Evolutionary conservation across 2,797 vertebrate genomes (phyloP).

Genomic region (Chrysocyon brachyurus): DNA sequence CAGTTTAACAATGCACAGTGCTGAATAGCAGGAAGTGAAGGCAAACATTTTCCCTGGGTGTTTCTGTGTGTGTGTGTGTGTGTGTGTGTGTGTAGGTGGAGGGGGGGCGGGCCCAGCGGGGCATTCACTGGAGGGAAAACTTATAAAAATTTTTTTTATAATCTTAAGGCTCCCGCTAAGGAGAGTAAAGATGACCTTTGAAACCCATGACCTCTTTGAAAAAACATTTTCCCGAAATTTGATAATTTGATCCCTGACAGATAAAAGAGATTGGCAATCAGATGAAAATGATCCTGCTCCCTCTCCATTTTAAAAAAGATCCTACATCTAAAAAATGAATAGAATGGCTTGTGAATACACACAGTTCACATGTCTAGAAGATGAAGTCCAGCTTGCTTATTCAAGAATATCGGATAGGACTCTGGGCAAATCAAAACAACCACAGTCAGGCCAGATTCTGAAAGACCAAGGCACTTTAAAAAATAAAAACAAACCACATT

Average conservation of each 20-base stretch:
- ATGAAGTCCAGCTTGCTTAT: constrained; percentile 87
- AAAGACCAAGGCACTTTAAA: constrained; percentile 62
- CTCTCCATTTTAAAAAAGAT: constrained; percentile 63
- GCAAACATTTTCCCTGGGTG: constrained; percentile 76
- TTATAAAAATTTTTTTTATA: constrained; percentile 81
- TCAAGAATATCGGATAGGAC: constrained; percentile 88
- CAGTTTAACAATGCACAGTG: constrained; percentile 86
- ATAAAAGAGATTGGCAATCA: constrained; percentile 88
- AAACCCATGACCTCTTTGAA: constrained; percentile 87
- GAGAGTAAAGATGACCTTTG: constrained; percentile 86
- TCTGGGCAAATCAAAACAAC: constrained; percentile 83
- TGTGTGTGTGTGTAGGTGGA: neutral
- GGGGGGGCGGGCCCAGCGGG: neutral
- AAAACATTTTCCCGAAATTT: constrained; percentile 90
- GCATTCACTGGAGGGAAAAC: neutral
- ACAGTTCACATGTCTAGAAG: constrained; percentile 84
- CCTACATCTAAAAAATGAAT: constrained; percentile 82
- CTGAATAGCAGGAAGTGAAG: constrained; percentile 88
- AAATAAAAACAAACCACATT: neutral
- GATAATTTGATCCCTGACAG: constrained; percentile 90
- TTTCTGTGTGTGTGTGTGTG: constrained; percentile 40
- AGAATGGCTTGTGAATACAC: constrained; percentile 83
- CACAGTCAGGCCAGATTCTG: constrained; percentile 82
- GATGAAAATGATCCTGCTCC: constrained; percentile 86
- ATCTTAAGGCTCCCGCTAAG: constrained; percentile 79